Conservation (phyloP, 2,797 vertebrate genomes). For the Acestrorhynchus altus region DNA sequence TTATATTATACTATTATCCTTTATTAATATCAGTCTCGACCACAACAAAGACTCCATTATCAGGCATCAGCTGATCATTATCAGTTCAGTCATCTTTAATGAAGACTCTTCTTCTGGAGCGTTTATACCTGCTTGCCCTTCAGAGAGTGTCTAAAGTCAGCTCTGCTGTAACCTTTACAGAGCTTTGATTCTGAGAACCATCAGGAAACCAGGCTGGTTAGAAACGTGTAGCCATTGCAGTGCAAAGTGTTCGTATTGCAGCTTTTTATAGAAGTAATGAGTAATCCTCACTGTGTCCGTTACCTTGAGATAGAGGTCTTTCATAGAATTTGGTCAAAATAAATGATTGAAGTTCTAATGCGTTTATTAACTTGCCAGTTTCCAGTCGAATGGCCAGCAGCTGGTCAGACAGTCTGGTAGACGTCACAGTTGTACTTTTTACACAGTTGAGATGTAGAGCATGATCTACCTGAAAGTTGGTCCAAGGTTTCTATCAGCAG, state of each 20-base stretch:
- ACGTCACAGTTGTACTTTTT: neutral
- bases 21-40: too few relatives aligned
- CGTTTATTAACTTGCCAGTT: neutral
- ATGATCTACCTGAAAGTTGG: too few relatives aligned
- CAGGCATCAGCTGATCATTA: too few relatives aligned
- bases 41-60: too few relatives aligned
- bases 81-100: too few relatives aligned
- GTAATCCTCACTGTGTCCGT: neutral
- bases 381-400: neutral
- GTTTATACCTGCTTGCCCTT: neutral
- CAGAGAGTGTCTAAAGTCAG: neutral
- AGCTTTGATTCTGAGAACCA: neutral
- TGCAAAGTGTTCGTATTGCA: neutral
- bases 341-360: neutral
- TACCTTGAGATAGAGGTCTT: neutral
- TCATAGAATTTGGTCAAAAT: neutral
- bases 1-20: too few relatives aligned
- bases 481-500: too few relatives aligned
- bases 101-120: too few relatives aligned
- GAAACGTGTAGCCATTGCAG: neutral
- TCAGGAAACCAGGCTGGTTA: neutral
- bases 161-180: neutral
- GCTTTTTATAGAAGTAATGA: conserved; percentile 8
- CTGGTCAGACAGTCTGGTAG: neutral
- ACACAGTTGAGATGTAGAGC: neutral